These are phyloP conservation scores for Dryadula phaetusa DNA, from an alignment of 2,888 invertebrate genomes.

Conservation along the genomic window DNA sequence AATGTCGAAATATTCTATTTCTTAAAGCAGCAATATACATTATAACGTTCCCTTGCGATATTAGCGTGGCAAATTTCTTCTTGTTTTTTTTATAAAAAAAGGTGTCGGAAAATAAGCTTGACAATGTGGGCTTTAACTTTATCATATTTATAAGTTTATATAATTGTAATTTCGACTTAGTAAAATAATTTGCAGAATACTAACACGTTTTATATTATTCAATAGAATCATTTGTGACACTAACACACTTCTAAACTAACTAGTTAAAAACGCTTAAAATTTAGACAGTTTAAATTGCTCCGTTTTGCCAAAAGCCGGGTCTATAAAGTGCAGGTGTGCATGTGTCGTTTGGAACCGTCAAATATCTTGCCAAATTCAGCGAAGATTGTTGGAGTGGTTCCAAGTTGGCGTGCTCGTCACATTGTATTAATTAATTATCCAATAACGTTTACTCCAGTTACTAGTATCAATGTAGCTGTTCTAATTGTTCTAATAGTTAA, in stretches of 20 bases:
- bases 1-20: background rate
- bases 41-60: background rate
- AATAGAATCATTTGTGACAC: background rate
- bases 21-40: background rate
- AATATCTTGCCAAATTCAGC: conserved; percentile 77
- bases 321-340: conserved; percentile 52
- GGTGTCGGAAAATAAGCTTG: too few species aligned
- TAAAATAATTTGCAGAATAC: background rate
- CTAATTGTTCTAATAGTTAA: conserved; percentile 13
- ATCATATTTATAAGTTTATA: background rate
- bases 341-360: conserved; percentile 70
- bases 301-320: conserved; percentile 39
- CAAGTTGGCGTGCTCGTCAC: conserved; percentile 74
- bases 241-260: too few species aligned
- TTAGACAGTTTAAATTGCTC: conserved; percentile 27
- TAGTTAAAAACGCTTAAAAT: conserved; percentile 17
- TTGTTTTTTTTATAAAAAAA: background rate
- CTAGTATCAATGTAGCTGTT: conserved; percentile 42
- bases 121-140: background rate
- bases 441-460: conserved; percentile 46
- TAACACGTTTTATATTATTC: background rate
- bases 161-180: background rate
- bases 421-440: conserved; percentile 69
- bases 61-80: background rate
- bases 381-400: conserved; percentile 69